Evolutionary conservation across 2,797 vertebrate genomes (phyloP).

Genomic region (Salmo trutta): DNA sequence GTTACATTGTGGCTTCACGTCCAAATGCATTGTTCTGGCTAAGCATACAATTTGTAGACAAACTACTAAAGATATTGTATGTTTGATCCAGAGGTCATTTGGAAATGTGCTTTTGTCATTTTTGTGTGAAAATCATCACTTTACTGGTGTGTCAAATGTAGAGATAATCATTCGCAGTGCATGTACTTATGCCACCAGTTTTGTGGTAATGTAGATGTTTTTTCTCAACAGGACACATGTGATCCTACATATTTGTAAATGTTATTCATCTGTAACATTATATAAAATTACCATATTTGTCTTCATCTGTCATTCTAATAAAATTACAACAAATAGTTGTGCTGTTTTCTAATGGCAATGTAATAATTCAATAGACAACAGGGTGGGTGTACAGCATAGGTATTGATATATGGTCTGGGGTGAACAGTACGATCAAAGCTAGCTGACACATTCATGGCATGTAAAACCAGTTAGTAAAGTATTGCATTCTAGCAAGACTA

Average conservation of each 20-base stretch:
- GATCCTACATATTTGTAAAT: constrained; percentile 56
- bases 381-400: background rate
- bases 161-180: background rate
- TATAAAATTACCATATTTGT: constrained; percentile 24
- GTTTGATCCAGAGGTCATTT: background rate
- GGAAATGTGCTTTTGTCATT: background rate
- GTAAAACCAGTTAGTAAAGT: background rate
- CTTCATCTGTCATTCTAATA: constrained; percentile 51
- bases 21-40: constrained; percentile 10
- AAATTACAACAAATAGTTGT: constrained; percentile 36
- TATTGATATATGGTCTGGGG: background rate
- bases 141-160: constrained; percentile 9
- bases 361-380: background rate
- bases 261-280: constrained; percentile 48
- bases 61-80: background rate
- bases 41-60: constrained; percentile 11
- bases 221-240: constrained; percentile 30
- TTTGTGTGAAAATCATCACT: background rate
- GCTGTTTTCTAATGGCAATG: background rate
- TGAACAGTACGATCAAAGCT: background rate
- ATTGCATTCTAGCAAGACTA: background rate
- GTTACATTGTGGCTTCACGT: background rate
- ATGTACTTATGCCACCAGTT: background rate
- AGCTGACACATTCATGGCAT: background rate
- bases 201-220: constrained; percentile 17